Percentiles rank a stretch among this genome's conserved stretches.
phyloP scores from a whole-genome alignment of 2,797 vertebrate species.

The Fratercula arctica region DNA sequence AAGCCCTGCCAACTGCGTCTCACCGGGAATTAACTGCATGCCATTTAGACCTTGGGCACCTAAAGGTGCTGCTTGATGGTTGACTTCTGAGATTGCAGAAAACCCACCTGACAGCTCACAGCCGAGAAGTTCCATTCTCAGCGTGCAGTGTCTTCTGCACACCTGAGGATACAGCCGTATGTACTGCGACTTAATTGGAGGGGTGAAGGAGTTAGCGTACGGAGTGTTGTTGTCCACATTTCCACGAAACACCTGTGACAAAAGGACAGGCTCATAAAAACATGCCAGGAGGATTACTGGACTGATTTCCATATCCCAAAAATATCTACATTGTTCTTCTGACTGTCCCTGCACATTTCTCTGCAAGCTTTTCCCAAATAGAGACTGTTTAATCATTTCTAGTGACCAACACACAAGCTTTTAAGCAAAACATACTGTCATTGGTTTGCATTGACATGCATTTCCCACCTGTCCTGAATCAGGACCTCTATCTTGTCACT shows the following conservation, averaged over 20 bases:
- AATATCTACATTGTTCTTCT: fast-evolving
- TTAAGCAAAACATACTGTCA: too few relatives aligned
- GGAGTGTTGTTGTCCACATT: constrained; percentile 98
- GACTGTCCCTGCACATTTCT: not conserved
- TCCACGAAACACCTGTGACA: constrained; percentile 89
- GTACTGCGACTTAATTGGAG: constrained; percentile 95
- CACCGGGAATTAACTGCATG: fast-evolving
- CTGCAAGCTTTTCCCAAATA: fast-evolving
- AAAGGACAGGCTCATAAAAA: not conserved
- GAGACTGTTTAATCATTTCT: not conserved
- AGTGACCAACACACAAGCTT: fast-evolving
- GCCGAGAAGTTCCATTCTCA: constrained; percentile 96
- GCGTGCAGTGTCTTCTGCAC: constrained; percentile 94
- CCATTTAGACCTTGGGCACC: fast-evolving
- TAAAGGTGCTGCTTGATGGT: not conserved
- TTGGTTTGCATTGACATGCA: fast-evolving
- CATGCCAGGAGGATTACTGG: not conserved
- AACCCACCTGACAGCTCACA: constrained; percentile 92
- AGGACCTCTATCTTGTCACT: not conserved
- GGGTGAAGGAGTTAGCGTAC: constrained; percentile 96
- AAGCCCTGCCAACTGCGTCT: not conserved
- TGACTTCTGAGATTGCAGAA: not conserved
- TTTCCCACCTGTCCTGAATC: not conserved
- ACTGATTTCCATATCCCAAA: not conserved
- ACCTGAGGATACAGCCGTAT: constrained; percentile 96